phyloP scores from a whole-genome alignment of 1,140 invertebrate species.

The Caenorhabditis remanei region DNA sequence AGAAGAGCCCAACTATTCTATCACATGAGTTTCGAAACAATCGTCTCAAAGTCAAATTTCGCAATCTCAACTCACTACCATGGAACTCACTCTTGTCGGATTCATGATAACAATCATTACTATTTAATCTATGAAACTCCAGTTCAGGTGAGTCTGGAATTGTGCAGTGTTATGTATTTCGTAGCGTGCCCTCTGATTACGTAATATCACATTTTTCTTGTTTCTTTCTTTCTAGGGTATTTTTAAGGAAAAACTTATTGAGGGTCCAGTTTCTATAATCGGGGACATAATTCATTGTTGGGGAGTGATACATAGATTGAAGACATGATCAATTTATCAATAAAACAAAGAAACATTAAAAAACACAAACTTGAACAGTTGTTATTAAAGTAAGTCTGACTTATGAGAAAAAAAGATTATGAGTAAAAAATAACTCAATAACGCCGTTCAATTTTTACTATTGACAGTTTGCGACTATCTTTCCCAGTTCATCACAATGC shows the following conservation, averaged over 20 bases:
- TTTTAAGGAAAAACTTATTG: neutral
- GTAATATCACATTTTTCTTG: neutral
- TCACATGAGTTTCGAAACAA: conserved; percentile 44
- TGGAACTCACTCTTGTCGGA: conserved; percentile 26
- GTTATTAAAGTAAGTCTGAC: neutral
- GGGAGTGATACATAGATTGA: neutral
- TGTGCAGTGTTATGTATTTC: neutral
- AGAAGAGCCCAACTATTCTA: conserved; percentile 7
- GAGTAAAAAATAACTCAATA: too few relatives aligned
- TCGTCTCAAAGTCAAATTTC: neutral
- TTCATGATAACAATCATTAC: conserved; percentile 14
- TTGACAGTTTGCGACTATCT: too few relatives aligned
- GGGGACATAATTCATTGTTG: neutral
- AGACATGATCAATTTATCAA: neutral
- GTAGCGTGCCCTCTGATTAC: too few relatives aligned
- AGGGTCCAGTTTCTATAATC: neutral
- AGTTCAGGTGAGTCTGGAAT: neutral
- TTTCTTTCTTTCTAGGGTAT: neutral
- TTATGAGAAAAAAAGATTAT: neutral
- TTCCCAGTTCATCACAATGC: too few relatives aligned
- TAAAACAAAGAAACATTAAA: neutral
- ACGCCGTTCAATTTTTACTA: too few relatives aligned
- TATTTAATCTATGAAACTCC: conserved; percentile 24
- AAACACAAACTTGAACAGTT: neutral
- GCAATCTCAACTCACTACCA: conserved; percentile 37